Percentiles rank a stretch among this genome's conserved stretches.
These are phyloP conservation scores for Acanthosoma haemorrhoidale DNA, from an alignment of 2,888 invertebrate genomes.

Conservation along the genomic window DNA sequence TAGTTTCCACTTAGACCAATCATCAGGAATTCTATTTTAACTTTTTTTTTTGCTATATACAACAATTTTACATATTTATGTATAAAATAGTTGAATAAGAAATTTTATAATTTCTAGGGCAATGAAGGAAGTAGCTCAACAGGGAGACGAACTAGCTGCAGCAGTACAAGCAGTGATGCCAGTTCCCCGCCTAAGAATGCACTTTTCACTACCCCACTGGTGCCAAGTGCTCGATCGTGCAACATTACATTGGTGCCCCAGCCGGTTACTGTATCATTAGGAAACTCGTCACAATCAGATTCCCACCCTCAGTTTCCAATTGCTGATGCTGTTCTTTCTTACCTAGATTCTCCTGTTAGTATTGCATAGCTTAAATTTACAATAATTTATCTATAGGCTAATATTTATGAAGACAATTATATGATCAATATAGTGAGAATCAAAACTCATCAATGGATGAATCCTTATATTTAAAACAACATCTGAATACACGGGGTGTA, in stretches of 20 bases:
- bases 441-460: no score
- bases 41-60: no score
- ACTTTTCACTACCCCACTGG: constrained; percentile 25
- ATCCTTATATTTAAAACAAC: no score
- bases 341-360: constrained; percentile 61
- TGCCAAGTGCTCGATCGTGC: constrained; percentile 20
- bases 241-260: constrained; percentile 6
- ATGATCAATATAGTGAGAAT: no score
- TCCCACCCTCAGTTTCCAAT: constrained; percentile 49
- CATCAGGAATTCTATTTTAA: no score
- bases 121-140: constrained; percentile 13
- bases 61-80: no score
- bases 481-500: no score
- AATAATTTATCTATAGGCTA: neutral
- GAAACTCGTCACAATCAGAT: neutral
- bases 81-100: no score
- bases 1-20: no score
- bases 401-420: no score
- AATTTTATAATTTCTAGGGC: neutral
- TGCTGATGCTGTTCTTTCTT: constrained; percentile 57
- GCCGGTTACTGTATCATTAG: neutral
- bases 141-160: constrained; percentile 1
- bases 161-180: neutral
- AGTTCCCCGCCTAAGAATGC: constrained; percentile 10
- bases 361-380: no score